Percentiles rank a stretch among this genome's conserved stretches.
Evolutionary conservation across 2,797 vertebrate genomes (phyloP).

Genomic region (Mallotus villosus): DNA sequence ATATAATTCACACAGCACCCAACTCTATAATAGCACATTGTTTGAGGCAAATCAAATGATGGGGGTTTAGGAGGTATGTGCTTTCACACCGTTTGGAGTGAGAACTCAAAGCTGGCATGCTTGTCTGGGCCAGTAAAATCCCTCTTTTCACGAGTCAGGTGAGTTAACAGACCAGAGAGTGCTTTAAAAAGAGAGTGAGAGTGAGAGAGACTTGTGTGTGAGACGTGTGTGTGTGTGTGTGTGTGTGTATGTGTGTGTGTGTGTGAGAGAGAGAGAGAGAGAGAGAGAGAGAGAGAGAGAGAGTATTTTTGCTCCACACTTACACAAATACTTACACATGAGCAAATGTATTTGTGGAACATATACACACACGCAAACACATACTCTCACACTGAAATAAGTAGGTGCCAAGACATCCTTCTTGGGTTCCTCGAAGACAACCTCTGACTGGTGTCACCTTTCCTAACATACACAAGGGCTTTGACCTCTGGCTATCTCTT

Average conservation of each 20-base stretch:
- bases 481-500: neutral
- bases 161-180: constrained; percentile 62
- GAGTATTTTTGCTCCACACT: neutral
- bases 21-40: constrained; percentile 77
- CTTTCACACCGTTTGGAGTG: constrained; percentile 66
- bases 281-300: constrained; percentile 18
- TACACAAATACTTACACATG: neutral
- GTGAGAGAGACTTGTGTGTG: constrained; percentile 9
- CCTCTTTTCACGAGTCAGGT: constrained; percentile 74
- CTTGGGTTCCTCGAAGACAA: constrained; percentile 69
- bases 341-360: constrained; percentile 24
- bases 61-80: constrained; percentile 37
- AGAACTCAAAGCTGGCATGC: constrained; percentile 63
- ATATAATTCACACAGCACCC: constrained; percentile 69
- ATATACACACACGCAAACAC: constrained; percentile 15
- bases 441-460: constrained; percentile 7
- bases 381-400: constrained; percentile 42
- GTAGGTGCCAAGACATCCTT: constrained; percentile 53
- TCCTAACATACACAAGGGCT: constrained; percentile 10
- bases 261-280: neutral
- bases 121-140: constrained; percentile 65
- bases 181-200: constrained; percentile 38
- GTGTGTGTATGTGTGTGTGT: constrained; percentile 3
- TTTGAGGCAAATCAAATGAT: constrained; percentile 69
- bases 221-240: neutral